Percentiles rank a stretch among this genome's conserved stretches.
phyloP scores from a whole-genome alignment of 2,113 vertebrate species.

The Camelus bactrianus region DNA sequence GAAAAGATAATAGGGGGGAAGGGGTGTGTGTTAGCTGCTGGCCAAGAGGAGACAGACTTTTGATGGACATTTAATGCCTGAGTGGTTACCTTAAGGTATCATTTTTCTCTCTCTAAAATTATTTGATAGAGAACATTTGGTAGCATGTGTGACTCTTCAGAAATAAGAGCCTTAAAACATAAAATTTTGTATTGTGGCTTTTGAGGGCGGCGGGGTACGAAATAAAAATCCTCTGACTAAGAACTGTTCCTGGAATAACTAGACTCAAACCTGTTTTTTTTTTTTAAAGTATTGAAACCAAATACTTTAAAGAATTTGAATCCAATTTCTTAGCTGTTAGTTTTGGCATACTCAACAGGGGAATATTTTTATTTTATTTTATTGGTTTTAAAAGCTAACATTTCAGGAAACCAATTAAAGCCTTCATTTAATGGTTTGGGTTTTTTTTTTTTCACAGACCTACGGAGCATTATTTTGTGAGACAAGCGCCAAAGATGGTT shows the following conservation, averaged over 20 bases:
- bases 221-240: not conserved
- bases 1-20: not conserved
- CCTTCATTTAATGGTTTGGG: not conserved
- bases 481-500: conserved; percentile 96
- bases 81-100: not conserved
- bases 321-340: not conserved
- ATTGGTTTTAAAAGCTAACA: conserved; percentile 21
- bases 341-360: not conserved
- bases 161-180: not conserved
- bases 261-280: not conserved
- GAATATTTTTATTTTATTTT: conserved; percentile 4
- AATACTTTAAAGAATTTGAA: not conserved
- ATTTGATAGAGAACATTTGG: not conserved
- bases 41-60: not conserved
- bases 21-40: not conserved
- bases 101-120: conserved; percentile 1
- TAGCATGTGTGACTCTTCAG: not conserved
- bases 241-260: not conserved
- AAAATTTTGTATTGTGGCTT: not conserved
- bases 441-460: conserved; percentile 86
- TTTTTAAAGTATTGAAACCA: conserved; percentile 8
- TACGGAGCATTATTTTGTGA: conserved; percentile 95
- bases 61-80: not conserved
- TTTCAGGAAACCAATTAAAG: not conserved
- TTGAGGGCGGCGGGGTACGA: not conserved